A percentile compares a stretch with the other conserved stretches of the same genome.
These are phyloP conservation scores for Drosophila mayri DNA, from an alignment of 1,140 invertebrate genomes.

Conservation along the genomic window DNA sequence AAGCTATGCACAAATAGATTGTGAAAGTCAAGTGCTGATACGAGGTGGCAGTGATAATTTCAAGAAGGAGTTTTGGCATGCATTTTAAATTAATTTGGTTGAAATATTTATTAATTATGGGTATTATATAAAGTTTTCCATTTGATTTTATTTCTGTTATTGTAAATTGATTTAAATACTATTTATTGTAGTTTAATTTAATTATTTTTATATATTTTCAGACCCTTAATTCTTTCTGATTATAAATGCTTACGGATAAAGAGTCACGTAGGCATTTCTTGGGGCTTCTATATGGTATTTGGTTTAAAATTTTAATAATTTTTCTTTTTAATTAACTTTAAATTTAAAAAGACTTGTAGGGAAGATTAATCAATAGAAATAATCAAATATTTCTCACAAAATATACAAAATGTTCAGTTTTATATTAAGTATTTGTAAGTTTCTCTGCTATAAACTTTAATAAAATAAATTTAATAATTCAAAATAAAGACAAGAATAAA, in stretches of 20 bases:
- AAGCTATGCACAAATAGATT: conserved; percentile 19
- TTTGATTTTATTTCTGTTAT: not conserved
- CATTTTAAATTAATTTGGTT: not conserved
- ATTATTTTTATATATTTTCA: not conserved
- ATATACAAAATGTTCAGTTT: too few relatives aligned
- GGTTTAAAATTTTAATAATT: too few relatives aligned
- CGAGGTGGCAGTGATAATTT: not conserved
- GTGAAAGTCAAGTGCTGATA: conserved; percentile 7
- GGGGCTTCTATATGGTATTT: not conserved
- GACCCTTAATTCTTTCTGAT: fast-evolving
- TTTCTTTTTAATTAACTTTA: too few relatives aligned
- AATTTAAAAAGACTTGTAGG: not conserved
- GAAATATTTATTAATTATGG: too few relatives aligned
- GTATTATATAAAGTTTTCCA: not conserved
- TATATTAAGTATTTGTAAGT: too few relatives aligned
- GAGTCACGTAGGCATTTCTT: conserved; percentile 1
- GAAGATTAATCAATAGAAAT: not conserved
- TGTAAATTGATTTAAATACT: too few relatives aligned
- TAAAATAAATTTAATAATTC: not conserved
- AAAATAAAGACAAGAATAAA: not conserved
- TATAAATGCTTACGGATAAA: not conserved
- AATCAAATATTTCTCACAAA: too few relatives aligned
- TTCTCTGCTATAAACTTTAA: not conserved
- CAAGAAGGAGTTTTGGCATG: not conserved
- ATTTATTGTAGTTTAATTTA: too few relatives aligned